phyloP scores from a whole-genome alignment of 2,888 invertebrate species.

The Metallyticus violacea region DNA sequence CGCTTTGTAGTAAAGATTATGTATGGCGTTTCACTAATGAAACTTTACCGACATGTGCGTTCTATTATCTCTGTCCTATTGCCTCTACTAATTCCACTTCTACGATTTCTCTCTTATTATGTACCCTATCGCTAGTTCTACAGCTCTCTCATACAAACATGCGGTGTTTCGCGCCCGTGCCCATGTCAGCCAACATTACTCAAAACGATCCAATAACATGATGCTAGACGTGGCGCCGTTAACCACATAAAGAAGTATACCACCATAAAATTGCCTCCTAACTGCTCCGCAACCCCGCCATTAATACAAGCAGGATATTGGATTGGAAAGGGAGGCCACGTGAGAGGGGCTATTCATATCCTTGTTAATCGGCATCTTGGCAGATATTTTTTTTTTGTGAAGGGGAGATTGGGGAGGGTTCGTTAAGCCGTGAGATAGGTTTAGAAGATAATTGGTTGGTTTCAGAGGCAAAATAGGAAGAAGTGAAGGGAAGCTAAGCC shows the following conservation, averaged over 20 bases:
- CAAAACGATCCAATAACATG: background rate
- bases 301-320: background rate
- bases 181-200: background rate
- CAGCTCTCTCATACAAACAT: too few species aligned
- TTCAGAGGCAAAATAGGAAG: background rate
- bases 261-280: background rate
- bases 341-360: slow-evolving; percentile 3
- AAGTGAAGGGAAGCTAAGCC: background rate
- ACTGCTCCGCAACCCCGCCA: background rate
- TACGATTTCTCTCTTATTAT: too few species aligned
- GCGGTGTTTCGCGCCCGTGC: background rate
- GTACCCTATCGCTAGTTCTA: too few species aligned
- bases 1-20: too few species aligned
- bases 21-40: too few species aligned
- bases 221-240: background rate
- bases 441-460: slow-evolving; percentile 19
- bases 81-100: too few species aligned
- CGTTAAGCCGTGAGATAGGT: slow-evolving; percentile 17
- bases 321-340: background rate
- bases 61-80: too few species aligned
- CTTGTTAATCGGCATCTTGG: slow-evolving; percentile 6
- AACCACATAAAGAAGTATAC: background rate
- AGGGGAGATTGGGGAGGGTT: background rate
- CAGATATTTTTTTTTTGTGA: background rate
- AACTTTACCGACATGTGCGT: too few species aligned